A percentile compares a stretch with the other conserved stretches of the same genome.
phyloP scores from a whole-genome alignment of 2,888 invertebrate species.

The Drosophila kanekoi region DNA sequence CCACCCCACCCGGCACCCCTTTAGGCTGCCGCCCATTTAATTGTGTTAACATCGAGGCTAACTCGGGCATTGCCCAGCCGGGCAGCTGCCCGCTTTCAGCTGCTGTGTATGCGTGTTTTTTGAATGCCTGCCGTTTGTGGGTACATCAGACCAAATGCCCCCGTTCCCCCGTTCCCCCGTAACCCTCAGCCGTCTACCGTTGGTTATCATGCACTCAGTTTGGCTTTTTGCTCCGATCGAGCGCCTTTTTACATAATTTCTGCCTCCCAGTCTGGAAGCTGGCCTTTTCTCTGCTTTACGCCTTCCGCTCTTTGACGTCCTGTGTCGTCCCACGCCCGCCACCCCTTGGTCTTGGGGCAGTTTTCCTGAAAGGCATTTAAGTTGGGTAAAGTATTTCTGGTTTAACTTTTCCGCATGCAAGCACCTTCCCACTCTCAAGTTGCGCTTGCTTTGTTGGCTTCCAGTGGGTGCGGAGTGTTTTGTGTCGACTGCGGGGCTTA shows the following conservation, averaged over 20 bases:
- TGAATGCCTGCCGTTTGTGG: conserved; percentile 40
- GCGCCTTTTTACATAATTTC: conserved; percentile 50
- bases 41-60: conserved; percentile 69
- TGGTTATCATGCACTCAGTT: conserved; percentile 15
- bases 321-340: not conserved
- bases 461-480: conserved; percentile 22
- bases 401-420: conserved; percentile 60
- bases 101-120: conserved; percentile 34
- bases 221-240: conserved; percentile 11
- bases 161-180: too few relatives aligned
- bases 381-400: conserved; percentile 63
- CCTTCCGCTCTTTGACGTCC: conserved; percentile 38
- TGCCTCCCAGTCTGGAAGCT: conserved; percentile 34
- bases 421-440: conserved; percentile 31
- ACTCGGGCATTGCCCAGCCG: conserved; percentile 25
- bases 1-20: not conserved
- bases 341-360: conserved; percentile 25
- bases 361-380: conserved; percentile 60
- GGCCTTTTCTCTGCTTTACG: conserved; percentile 40
- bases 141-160: conserved; percentile 17
- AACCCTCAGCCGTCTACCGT: not conserved
- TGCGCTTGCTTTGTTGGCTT: conserved; percentile 40
- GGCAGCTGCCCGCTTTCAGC: conserved; percentile 1
- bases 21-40: conserved; percentile 51
- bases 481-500: conserved; percentile 26